Base-by-base conservation (phyloP, 30 jellyfish, hydroid and myxozoan species). In the Rhopilema esculentum region DNA sequence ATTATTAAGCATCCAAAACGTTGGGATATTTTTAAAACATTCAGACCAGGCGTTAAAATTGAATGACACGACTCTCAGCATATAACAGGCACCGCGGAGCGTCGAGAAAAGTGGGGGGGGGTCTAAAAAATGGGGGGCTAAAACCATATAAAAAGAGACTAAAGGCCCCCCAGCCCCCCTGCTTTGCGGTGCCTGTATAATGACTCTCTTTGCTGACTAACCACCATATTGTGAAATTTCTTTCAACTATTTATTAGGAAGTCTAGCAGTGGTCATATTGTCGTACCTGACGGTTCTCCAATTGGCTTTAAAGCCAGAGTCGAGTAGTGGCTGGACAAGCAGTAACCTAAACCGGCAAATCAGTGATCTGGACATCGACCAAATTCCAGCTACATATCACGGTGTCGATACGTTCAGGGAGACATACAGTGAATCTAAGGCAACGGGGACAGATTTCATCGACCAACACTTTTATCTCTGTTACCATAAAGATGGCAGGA, bases 401-500 rank as follows among this genome's bases (percentile, higher is more conserved):
- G 99, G 99, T 20, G 69, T 94, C 16, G 99, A 94, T 67, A 69
- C 88, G 66, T 88, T 79, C 75, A 68, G 73, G 27, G 97, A 94
- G 66, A 85, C 86, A 16, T 94, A 89, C 84, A 77, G 86, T 29
- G 91, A 83, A 51, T 62, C 92, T 52, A 93, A 93, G 70, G 91
- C 86, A 25, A 93, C 95, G 27, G 95, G 95, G 29, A 89, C 89
- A 50, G 99, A 94, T 50, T 94, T 94, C 77, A 82, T 94, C 49
- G 99, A 94, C 68, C 97, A 89, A 52, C 99, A 94, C 75, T 94
- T 89, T 82, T 90, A 89, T 75, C 75, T 94, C 22, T 94, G 99
- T 32, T 94, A 94, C 80, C 91, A 85, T 76, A 89, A 89, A 66
- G 99, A 94, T 28, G 99, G 97, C 32, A 82, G 93, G 23, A 94